These are phyloP conservation scores for Mus caroli DNA, from an alignment of 2,797 vertebrate species.

Conservation along the genomic window DNA sequence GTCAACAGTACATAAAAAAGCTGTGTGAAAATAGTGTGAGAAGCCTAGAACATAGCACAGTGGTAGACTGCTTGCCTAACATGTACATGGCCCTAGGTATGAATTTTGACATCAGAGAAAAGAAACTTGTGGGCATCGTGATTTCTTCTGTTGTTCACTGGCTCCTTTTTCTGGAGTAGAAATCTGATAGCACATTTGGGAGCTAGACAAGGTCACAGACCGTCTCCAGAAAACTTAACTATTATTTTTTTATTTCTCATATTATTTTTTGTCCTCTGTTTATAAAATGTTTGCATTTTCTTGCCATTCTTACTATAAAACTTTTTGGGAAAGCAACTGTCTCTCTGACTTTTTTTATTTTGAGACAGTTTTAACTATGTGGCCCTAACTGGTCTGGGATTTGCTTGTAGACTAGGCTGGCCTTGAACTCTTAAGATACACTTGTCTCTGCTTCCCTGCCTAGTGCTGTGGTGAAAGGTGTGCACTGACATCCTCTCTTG, in stretches of 20 bases:
- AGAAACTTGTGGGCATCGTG: not conserved
- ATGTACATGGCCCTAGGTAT: not conserved
- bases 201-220: not conserved
- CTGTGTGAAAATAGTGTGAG: not conserved
- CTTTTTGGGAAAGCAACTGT: not conserved
- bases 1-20: not conserved
- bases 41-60: too few relatives aligned
- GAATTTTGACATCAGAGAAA: not conserved
- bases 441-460: not conserved
- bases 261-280: not conserved
- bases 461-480: not conserved
- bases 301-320: not conserved
- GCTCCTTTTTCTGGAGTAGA: not conserved
- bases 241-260: not conserved
- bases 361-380: constrained; percentile 5
- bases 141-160: not conserved
- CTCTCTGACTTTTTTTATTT: not conserved
- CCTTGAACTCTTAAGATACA: not conserved
- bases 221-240: not conserved
- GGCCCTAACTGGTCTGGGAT: not conserved
- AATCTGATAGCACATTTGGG: not conserved
- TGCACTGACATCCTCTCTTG: not conserved
- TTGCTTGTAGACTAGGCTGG: not conserved
- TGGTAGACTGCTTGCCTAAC: not conserved
- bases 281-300: not conserved